These are phyloP conservation scores for Hylaeus volcanicus DNA, from an alignment of 1,140 invertebrate genomes.

Conservation along the genomic window DNA sequence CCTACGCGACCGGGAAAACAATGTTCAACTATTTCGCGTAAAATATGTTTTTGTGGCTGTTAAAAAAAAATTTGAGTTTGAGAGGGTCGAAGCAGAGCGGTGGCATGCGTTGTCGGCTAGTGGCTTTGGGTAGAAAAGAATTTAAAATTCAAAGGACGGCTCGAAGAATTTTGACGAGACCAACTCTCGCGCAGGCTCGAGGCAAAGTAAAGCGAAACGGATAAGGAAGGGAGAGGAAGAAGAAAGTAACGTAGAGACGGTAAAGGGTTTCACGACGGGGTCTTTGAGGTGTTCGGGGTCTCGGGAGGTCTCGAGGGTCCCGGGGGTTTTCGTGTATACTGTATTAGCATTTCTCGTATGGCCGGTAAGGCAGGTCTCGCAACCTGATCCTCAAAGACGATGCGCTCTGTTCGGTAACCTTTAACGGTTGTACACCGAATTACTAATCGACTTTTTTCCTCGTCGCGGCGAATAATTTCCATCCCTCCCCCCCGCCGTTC, in stretches of 20 bases:
- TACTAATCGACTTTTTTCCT: constrained; percentile 65
- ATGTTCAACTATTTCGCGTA: no score
- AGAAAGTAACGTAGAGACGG: constrained; percentile 31
- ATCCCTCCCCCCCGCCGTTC: not conserved
- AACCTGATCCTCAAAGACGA: constrained; percentile 60
- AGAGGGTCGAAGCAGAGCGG: not conserved
- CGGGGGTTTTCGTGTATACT: constrained; percentile 18
- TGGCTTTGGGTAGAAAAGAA: constrained; percentile 60
- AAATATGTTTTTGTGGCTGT: no score
- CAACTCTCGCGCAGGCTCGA: not conserved
- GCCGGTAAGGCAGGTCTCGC: constrained; percentile 73
- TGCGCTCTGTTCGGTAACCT: constrained; percentile 55
- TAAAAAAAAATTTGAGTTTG: not conserved
- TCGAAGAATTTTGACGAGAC: constrained; percentile 22
- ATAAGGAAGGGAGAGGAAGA: constrained; percentile 31
- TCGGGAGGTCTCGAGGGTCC: constrained; percentile 35
- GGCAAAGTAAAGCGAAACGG: constrained; percentile 27
- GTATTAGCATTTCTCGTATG: constrained; percentile 75
- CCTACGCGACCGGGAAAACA: no score
- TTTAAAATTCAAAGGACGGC: constrained; percentile 71
- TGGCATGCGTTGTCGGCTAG: constrained; percentile 19
- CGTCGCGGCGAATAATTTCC: constrained; percentile 19
- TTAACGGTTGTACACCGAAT: constrained; percentile 73
- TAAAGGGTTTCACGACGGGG: constrained; percentile 48
- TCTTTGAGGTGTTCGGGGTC: constrained; percentile 27